These are phyloP conservation scores for Phoxinus phoxinus DNA, from an alignment of 2,113 vertebrate species.

Conservation along the genomic window DNA sequence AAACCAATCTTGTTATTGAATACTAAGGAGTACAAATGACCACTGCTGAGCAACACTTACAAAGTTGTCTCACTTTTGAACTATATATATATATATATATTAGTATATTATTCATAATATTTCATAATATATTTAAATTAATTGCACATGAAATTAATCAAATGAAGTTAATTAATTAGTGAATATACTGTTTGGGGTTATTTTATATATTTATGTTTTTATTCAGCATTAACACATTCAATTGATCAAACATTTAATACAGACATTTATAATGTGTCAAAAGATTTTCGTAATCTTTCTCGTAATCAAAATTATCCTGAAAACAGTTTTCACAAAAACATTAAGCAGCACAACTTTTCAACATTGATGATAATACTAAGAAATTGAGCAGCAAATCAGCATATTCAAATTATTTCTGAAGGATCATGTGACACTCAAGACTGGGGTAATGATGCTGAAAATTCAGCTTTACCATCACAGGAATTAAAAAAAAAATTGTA, in stretches of 20 bases:
- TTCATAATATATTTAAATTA: background rate
- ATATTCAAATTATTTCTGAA: background rate
- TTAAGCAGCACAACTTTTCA: background rate
- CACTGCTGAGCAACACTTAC: slow-evolving; percentile 50
- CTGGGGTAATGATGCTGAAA: background rate
- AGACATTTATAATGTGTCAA: too few relatives aligned
- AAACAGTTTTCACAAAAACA: background rate
- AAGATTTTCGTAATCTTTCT: too few relatives aligned
- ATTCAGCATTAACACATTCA: background rate
- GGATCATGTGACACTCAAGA: background rate
- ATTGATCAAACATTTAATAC: background rate
- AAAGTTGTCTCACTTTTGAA: slow-evolving; percentile 37
- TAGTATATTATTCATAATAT: background rate
- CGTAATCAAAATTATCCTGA: too few relatives aligned
- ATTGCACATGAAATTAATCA: background rate
- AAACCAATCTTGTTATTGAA: slow-evolving; percentile 63
- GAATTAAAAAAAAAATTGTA: too few relatives aligned
- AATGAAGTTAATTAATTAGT: background rate
- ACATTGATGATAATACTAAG: background rate
- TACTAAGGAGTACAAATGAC: slow-evolving; percentile 45
- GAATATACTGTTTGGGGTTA: background rate
- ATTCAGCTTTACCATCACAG: too few relatives aligned
- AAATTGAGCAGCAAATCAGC: background rate
- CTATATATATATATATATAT: too few relatives aligned
- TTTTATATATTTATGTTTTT: background rate